Percentiles rank a stretch among this genome's conserved stretches.
These are phyloP conservation scores for Antennarius striatus DNA, from an alignment of 2,113 vertebrate genomes.

Conservation along the genomic window DNA sequence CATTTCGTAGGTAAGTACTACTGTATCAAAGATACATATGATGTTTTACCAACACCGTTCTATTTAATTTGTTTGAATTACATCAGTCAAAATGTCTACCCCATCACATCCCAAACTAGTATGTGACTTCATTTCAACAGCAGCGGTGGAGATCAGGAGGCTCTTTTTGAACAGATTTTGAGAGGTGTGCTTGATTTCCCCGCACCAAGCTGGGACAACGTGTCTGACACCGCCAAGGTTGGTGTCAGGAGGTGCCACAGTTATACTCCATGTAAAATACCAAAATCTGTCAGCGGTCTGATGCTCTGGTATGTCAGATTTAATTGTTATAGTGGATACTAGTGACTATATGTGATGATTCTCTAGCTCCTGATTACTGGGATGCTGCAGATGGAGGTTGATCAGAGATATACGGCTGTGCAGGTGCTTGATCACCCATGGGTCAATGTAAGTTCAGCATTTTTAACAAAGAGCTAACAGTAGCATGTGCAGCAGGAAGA, in stretches of 20 bases:
- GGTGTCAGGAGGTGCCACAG: slow-evolving; percentile 25
- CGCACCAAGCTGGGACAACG: slow-evolving; percentile 91
- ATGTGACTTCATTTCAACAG: slow-evolving; percentile 61
- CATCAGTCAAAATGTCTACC: no score
- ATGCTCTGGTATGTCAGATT: not conserved
- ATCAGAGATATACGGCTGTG: slow-evolving; percentile 89
- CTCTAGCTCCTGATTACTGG: slow-evolving; percentile 89
- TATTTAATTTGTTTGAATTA: no score
- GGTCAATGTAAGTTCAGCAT: slow-evolving; percentile 90
- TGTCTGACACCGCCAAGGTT: slow-evolving; percentile 95
- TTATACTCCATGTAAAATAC: not conserved
- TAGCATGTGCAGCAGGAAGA: not conserved
- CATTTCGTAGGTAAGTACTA: slow-evolving; percentile 89
- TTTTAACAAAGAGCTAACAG: not conserved
- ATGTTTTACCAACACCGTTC: no score
- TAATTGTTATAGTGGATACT: not conserved
- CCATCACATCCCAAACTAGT: no score
- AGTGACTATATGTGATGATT: not conserved
- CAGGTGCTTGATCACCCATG: slow-evolving; percentile 95
- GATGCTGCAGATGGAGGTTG: slow-evolving; percentile 93
- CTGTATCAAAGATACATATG: not conserved
- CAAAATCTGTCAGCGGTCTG: slow-evolving; percentile 6
- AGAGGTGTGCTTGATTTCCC: slow-evolving; percentile 93
- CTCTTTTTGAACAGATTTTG: slow-evolving; percentile 93
- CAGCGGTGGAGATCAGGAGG: slow-evolving; percentile 91